A percentile compares a stretch with the other conserved stretches of the same genome.
Conservation (phyloP, 2,888 invertebrate species). For the Harpalus rufipes region DNA sequence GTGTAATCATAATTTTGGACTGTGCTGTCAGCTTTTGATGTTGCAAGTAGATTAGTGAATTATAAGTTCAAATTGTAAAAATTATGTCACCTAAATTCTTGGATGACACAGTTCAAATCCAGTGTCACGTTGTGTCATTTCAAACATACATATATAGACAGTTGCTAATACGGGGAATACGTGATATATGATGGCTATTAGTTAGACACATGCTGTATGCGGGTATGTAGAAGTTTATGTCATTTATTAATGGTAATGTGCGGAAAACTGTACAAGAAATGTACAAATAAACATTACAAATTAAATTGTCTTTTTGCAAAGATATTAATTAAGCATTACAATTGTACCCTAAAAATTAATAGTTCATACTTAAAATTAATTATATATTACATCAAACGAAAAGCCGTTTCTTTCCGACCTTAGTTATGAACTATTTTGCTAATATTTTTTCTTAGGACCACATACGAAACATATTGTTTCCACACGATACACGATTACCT, state of each 20-base stretch:
- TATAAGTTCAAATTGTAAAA: not conserved
- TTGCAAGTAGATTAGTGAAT: not conserved
- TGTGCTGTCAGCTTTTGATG: no score
- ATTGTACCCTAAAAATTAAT: no score
- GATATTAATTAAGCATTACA: not conserved
- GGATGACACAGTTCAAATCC: not conserved
- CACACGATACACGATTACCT: no score
- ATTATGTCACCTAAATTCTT: conserved; percentile 42
- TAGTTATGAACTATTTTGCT: no score
- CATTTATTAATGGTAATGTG: not conserved
- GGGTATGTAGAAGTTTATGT: not conserved
- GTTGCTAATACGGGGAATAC: not conserved
- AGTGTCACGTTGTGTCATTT: conserved; percentile 40
- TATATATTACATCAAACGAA: no score
- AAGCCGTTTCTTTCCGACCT: no score
- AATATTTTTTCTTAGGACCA: no score
- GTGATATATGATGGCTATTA: conserved; percentile 19
- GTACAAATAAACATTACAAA: not conserved
- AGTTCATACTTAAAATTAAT: no score
- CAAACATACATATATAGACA: not conserved
- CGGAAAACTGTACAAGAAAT: conserved; percentile 1
- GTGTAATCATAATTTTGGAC: no score
- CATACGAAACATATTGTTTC: no score
- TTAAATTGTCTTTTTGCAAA: not conserved
- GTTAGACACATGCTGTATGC: not conserved